A percentile compares a stretch with the other conserved stretches of the same genome.
Evolutionary conservation across 23 tunicate species (phyloP).

Genomic region (Ciona savignyi): DNA sequence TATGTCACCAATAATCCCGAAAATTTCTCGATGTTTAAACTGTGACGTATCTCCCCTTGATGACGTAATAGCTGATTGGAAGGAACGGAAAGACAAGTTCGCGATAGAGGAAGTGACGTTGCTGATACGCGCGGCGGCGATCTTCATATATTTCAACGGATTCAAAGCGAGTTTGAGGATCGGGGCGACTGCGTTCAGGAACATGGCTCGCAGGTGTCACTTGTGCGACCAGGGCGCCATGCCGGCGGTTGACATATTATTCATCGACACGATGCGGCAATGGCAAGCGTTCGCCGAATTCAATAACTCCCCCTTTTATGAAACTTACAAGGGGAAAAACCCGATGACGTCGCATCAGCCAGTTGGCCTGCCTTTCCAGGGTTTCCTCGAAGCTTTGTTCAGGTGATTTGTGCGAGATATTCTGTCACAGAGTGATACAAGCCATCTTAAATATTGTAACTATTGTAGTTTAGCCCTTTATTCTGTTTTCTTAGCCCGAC

Average conservation of each 20-base stretch:
- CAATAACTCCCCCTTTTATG: slow-evolving; percentile 46
- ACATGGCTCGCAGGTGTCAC: slow-evolving; percentile 80
- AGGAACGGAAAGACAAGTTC: slow-evolving; percentile 13
- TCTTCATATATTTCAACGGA: slow-evolving; percentile 81
- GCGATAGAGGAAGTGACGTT: slow-evolving; percentile 37
- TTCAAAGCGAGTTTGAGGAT: slow-evolving; percentile 68
- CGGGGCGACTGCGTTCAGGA: slow-evolving; percentile 73
- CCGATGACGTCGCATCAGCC: slow-evolving; percentile 15
- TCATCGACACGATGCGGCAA: slow-evolving; percentile 81
- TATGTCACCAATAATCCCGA: background rate
- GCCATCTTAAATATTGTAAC: too few relatives aligned
- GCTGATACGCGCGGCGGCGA: slow-evolving; percentile 47
- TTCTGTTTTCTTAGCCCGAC: too few relatives aligned
- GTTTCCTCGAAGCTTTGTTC: slow-evolving; percentile 78
- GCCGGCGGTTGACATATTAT: slow-evolving; percentile 81
- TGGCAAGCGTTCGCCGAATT: slow-evolving; percentile 57
- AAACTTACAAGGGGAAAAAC: slow-evolving; percentile 18
- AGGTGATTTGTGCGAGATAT: too few relatives aligned
- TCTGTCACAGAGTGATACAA: too few relatives aligned
- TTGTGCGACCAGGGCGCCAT: slow-evolving; percentile 72
- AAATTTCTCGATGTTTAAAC: background rate
- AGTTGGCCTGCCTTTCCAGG: slow-evolving; percentile 83
- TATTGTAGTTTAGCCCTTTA: too few relatives aligned
- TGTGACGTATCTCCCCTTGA: background rate
- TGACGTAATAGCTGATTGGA: background rate